Percentiles rank a stretch among this genome's conserved stretches.
phyloP scores from a whole-genome alignment of 2,113 vertebrate genomes.

The Chionis minor region DNA sequence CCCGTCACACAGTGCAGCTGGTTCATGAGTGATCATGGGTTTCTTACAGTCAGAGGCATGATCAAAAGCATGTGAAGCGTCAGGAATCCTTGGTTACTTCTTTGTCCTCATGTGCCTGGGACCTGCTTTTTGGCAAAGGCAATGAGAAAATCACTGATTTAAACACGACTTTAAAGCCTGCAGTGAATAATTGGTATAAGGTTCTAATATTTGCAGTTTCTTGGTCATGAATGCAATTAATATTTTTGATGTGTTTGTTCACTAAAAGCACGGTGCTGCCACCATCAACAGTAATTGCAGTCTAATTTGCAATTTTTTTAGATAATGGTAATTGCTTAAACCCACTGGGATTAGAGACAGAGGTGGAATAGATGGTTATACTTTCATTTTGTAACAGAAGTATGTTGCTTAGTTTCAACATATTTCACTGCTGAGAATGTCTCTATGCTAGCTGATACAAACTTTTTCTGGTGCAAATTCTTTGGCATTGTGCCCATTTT shows the following conservation, averaged over 20 bases:
- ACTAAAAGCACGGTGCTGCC: not conserved
- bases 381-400: conserved; percentile 11
- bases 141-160: not conserved
- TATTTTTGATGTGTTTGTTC: conserved; percentile 47
- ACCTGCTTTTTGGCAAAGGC: conserved; percentile 3
- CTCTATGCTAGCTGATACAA: not conserved
- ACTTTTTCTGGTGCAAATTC: not conserved
- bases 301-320: conserved; percentile 40
- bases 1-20: not conserved
- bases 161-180: not conserved
- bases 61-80: not conserved
- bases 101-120: not conserved
- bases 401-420: not conserved
- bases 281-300: conserved; percentile 12
- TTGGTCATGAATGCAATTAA: conserved; percentile 38
- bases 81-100: not conserved
- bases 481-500: not conserved
- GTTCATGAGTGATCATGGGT: not conserved
- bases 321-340: conserved; percentile 35
- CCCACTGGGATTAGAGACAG: not conserved
- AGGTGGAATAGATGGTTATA: not conserved
- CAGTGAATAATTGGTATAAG: not conserved
- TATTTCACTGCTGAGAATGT: not conserved
- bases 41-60: not conserved
- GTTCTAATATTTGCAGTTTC: not conserved